phyloP scores from a whole-genome alignment of 2,888 invertebrate genomes.

The Psococerastis gibbosa region DNA sequence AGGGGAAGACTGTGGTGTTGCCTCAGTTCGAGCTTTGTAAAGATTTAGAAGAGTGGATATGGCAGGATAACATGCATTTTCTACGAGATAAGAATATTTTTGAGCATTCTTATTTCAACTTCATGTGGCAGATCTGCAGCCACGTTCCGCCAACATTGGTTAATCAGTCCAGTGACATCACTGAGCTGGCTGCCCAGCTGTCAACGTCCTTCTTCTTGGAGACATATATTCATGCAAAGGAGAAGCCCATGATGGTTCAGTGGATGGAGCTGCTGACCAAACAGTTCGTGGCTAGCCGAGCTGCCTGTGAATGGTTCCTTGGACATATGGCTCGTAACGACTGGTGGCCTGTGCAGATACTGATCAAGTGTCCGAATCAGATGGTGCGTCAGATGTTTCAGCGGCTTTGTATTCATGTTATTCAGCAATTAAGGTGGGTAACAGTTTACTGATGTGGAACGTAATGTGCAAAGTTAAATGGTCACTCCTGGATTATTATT shows the following conservation, averaged over 20 bases:
- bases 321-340: slow-evolving; percentile 85
- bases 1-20: slow-evolving; percentile 20
- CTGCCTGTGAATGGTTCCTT: slow-evolving; percentile 80
- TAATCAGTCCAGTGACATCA: slow-evolving; percentile 57
- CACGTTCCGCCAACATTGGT: slow-evolving; percentile 79
- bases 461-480: no score
- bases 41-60: slow-evolving; percentile 87
- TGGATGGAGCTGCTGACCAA: slow-evolving; percentile 92
- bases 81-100: slow-evolving; percentile 89
- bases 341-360: slow-evolving; percentile 87
- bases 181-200: slow-evolving; percentile 67
- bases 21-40: slow-evolving; percentile 42
- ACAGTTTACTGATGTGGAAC: no score
- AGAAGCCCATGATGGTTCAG: slow-evolving; percentile 93
- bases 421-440: slow-evolving; percentile 72
- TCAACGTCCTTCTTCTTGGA: slow-evolving; percentile 91
- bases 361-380: slow-evolving; percentile 91
- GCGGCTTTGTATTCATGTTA: slow-evolving; percentile 83
- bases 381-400: slow-evolving; percentile 96
- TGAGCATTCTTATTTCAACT: slow-evolving; percentile 79
- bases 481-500: no score
- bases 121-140: slow-evolving; percentile 93
- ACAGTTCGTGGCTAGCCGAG: slow-evolving; percentile 79
- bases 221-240: slow-evolving; percentile 91
- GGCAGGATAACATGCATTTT: slow-evolving; percentile 93